These are phyloP conservation scores for Phaethornis superciliosus DNA, from an alignment of 2,113 vertebrate species.

Conservation along the genomic window DNA sequence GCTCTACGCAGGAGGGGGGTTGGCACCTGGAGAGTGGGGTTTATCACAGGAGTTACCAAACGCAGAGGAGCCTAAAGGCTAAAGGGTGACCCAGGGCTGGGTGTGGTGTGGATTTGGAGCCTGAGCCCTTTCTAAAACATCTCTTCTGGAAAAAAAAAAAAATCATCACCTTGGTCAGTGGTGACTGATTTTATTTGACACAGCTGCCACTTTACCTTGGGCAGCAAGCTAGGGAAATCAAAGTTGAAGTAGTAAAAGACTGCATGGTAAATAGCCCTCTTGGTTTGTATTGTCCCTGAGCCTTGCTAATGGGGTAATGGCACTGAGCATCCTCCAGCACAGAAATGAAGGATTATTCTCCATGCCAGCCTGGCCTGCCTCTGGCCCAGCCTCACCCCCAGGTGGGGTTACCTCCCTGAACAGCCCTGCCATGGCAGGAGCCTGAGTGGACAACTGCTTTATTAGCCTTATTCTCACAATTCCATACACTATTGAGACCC, in stretches of 20 bases:
- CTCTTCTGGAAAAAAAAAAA: not conserved
- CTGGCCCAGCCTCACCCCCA: not conserved
- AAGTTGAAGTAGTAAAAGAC: slow-evolving; percentile 2
- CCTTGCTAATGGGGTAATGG: not conserved
- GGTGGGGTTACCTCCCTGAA: not conserved
- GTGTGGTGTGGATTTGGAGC: too few relatives aligned
- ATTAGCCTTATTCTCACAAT: not conserved
- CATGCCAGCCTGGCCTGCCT: slow-evolving; percentile 42
- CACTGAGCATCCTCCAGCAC: slow-evolving; percentile 41
- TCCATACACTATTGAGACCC: not conserved
- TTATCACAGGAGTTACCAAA: not conserved
- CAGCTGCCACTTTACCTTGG: not conserved
- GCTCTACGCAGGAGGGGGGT: accelerated
- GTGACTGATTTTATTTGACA: not conserved
- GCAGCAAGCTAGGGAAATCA: not conserved
- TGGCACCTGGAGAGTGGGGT: not conserved
- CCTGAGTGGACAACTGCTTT: not conserved
- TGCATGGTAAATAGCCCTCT: not conserved
- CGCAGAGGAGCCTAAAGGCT: not conserved
- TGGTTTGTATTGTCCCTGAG: slow-evolving; percentile 12
- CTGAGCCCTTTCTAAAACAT: accelerated
- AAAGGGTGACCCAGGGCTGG: not conserved
- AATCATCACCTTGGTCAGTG: not conserved
- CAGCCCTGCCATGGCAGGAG: not conserved
- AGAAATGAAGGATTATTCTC: slow-evolving; percentile 45